These are phyloP conservation scores for Galbula dea DNA, from an alignment of 2,113 vertebrate genomes.

Conservation along the genomic window DNA sequence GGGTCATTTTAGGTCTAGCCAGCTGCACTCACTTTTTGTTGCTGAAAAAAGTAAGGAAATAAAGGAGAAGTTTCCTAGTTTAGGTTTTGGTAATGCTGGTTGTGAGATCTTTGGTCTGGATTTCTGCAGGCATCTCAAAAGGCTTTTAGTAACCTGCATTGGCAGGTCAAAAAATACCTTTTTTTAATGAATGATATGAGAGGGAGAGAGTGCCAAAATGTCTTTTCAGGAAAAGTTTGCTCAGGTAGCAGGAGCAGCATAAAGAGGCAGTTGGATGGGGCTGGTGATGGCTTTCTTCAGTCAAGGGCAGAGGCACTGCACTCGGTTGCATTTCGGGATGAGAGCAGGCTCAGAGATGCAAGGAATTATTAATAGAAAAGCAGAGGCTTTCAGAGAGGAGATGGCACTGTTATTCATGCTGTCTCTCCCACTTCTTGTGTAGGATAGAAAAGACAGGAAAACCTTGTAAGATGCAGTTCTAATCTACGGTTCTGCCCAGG, in stretches of 20 bases:
- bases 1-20: background rate
- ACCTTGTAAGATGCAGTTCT: background rate
- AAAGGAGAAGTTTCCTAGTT: background rate
- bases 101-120: background rate
- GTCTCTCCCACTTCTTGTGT: background rate
- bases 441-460: background rate
- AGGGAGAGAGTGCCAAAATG: background rate
- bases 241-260: background rate
- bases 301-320: accelerated
- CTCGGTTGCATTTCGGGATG: background rate
- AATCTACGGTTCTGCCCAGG: background rate
- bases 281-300: background rate
- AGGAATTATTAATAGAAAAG: constrained; percentile 14
- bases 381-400: background rate
- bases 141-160: background rate
- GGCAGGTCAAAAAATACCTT: background rate
- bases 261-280: background rate
- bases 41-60: background rate
- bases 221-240: background rate
- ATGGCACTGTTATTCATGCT: background rate
- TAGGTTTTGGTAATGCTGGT: background rate
- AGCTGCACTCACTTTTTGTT: background rate
- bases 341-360: background rate
- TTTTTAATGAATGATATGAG: background rate
- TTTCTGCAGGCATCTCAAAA: background rate